Conservation (phyloP, 2,888 invertebrate genomes). For the Dioctria linearis region DNA sequence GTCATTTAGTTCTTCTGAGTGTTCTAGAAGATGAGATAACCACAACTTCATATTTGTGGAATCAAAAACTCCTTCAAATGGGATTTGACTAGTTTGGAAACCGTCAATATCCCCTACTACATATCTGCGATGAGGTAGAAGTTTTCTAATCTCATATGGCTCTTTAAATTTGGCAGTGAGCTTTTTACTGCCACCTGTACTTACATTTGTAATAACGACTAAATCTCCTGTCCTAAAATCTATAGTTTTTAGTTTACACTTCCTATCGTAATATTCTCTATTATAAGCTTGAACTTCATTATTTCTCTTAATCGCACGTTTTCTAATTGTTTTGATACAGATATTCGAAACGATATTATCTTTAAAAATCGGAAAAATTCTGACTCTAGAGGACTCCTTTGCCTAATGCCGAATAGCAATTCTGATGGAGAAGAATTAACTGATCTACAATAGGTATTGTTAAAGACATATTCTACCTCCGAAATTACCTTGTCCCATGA, state of each 20-base stretch:
- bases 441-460: constrained; percentile 61
- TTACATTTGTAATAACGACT: neutral
- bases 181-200: neutral
- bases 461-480: constrained; percentile 61
- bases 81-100: neutral
- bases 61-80: no score
- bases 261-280: no score
- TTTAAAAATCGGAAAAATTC: neutral
- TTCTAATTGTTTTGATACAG: neutral
- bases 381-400: constrained; percentile 57
- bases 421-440: constrained; percentile 62
- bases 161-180: neutral
- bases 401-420: constrained; percentile 62
- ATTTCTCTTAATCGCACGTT: neutral
- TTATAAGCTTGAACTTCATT: neutral
- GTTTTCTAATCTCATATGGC: neutral
- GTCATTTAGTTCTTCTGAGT: no score
- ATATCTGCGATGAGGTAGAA: neutral
- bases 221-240: neutral
- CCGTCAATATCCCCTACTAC: neutral
- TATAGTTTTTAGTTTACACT: neutral
- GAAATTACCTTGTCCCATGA: no score
- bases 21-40: no score
- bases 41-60: no score
- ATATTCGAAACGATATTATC: neutral